These are phyloP conservation scores for Anthophora plumipes DNA, from an alignment of 2,888 invertebrate species.

Conservation along the genomic window DNA sequence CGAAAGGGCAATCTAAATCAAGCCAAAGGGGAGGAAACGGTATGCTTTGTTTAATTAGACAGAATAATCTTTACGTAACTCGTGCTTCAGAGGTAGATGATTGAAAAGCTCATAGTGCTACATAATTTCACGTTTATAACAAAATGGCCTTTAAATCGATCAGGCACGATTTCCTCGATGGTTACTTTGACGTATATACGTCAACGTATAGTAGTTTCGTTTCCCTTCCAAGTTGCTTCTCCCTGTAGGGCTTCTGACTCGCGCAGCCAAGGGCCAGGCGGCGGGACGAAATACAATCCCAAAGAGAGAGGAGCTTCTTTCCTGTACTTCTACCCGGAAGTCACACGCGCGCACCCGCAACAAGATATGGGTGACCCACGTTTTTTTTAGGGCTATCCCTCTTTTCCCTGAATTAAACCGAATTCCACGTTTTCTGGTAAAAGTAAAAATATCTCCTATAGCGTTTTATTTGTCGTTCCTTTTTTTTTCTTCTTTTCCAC, in stretches of 20 bases:
- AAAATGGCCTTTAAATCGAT: constrained; percentile 60
- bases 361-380: constrained; percentile 17
- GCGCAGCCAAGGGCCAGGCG: constrained; percentile 13
- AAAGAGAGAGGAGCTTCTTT: constrained; percentile 59
- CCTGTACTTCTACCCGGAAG: constrained; percentile 53
- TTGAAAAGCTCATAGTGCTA: background rate
- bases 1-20: constrained; percentile 10
- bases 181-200: constrained; percentile 22
- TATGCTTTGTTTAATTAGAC: constrained; percentile 15
- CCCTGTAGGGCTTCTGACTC: constrained; percentile 57
- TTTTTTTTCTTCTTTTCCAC: background rate
- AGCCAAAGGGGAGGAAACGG: background rate
- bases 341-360: constrained; percentile 34
- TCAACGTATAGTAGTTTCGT: constrained; percentile 42
- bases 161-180: constrained; percentile 26
- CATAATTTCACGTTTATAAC: constrained; percentile 21
- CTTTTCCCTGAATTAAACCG: background rate
- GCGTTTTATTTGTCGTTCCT: too few relatives aligned
- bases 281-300: constrained; percentile 62
- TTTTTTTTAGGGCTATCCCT: background rate
- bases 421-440: background rate
- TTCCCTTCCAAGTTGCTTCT: constrained; percentile 21
- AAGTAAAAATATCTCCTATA: background rate
- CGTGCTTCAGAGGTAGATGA: background rate
- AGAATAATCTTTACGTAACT: constrained; percentile 21